phyloP scores from a whole-genome alignment of 2,797 vertebrate genomes.

The Austrolebias charrua region DNA sequence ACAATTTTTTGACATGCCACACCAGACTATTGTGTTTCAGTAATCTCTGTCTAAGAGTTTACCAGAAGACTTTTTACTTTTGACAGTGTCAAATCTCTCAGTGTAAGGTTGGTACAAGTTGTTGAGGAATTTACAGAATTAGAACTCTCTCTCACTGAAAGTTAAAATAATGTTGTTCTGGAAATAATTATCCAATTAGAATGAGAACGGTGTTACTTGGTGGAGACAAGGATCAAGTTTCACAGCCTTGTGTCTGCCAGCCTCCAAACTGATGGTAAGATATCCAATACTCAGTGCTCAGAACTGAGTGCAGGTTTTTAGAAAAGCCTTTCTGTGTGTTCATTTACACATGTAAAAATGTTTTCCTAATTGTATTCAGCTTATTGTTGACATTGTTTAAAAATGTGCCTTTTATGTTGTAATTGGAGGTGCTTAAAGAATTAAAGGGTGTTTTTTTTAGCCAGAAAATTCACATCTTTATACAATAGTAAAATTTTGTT shows the following conservation, averaged over 20 bases:
- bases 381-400: constrained; percentile 48
- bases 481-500: not conserved
- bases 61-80: constrained; percentile 38
- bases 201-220: constrained; percentile 77
- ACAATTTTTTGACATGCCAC: too few relatives aligned
- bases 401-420: not conserved
- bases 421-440: not conserved
- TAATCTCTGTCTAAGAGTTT: constrained; percentile 15
- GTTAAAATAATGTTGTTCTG: constrained; percentile 88
- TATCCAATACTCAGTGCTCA: constrained; percentile 60
- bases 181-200: constrained; percentile 85
- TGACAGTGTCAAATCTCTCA: constrained; percentile 53
- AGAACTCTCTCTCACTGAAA: constrained; percentile 62
- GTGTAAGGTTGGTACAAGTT: constrained; percentile 72
- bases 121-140: constrained; percentile 76
- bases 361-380: constrained; percentile 46
- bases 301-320: constrained; percentile 48
- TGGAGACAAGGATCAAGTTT: constrained; percentile 82
- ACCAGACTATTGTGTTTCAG: constrained; percentile 25
- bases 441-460: not conserved
- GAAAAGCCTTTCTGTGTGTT: constrained; percentile 56
- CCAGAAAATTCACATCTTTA: constrained; percentile 1
- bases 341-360: constrained; percentile 50
- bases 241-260: constrained; percentile 82
- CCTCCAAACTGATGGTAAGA: constrained; percentile 73